A percentile compares a stretch with the other conserved stretches of the same genome.
Evolutionary conservation across 2,797 vertebrate genomes (phyloP).

Genomic region (Manis javanica): DNA sequence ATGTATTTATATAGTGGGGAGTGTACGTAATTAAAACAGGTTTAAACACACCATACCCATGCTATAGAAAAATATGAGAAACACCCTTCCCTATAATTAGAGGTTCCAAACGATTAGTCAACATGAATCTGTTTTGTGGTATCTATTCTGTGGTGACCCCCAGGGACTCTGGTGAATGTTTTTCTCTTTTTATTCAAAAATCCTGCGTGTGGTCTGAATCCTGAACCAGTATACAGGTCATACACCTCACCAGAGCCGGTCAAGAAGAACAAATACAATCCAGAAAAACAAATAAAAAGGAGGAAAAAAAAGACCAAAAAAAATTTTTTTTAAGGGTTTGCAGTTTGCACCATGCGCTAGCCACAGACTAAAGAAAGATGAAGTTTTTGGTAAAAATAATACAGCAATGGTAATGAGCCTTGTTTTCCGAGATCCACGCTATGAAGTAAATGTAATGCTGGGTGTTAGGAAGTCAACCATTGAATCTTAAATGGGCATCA

Average conservation of each 20-base stretch:
- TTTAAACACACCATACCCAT: neutral
- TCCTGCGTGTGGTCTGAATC: neutral
- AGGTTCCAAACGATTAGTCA: neutral
- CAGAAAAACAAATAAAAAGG: neutral
- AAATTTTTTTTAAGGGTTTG: neutral
- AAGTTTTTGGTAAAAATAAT: neutral
- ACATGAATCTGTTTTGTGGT: neutral
- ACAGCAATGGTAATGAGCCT: neutral
- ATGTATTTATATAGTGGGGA: neutral
- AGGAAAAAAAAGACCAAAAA: neutral
- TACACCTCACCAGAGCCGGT: neutral
- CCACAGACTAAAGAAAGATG: rapidly evolving
- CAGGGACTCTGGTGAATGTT: too few species aligned
- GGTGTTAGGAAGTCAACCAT: too few species aligned
- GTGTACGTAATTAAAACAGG: neutral
- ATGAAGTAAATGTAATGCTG: neutral
- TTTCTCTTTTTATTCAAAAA: neutral
- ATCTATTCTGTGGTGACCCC: neutral
- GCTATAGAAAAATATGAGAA: neutral
- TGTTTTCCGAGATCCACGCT: neutral
- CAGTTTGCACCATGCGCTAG: too few species aligned
- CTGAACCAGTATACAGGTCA: neutral
- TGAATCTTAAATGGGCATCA: neutral
- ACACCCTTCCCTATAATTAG: neutral
- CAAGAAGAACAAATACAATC: neutral